These are phyloP conservation scores for Rhimphoctona megacephalus DNA, from an alignment of 2,888 invertebrate genomes.

Conservation along the genomic window DNA sequence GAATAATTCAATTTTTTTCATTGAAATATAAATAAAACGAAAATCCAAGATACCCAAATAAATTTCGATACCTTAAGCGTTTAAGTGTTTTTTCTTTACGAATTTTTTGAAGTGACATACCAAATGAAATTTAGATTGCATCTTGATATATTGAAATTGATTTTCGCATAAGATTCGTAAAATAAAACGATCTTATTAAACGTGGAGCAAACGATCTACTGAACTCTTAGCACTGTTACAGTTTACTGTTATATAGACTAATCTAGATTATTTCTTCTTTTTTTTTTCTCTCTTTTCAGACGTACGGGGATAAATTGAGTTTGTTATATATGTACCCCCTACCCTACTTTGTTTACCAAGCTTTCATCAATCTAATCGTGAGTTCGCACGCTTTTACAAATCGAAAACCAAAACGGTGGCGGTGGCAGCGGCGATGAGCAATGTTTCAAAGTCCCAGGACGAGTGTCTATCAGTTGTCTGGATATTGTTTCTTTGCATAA, in stretches of 20 bases:
- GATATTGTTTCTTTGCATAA: constrained; percentile 37
- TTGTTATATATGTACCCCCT: constrained; percentile 42
- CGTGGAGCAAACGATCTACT: constrained; percentile 53
- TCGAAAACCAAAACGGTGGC: constrained; percentile 25
- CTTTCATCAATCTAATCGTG: constrained; percentile 68
- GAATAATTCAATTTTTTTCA: neutral
- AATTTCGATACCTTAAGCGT: neutral
- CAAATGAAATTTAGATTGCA: constrained; percentile 23
- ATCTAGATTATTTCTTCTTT: constrained; percentile 50
- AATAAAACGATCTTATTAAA: constrained; percentile 24
- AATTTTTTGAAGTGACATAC: constrained; percentile 15
- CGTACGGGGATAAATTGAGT: constrained; percentile 41
- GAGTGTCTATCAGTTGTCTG: constrained; percentile 61
- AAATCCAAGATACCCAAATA: neutral
- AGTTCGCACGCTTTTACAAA: constrained; percentile 36
- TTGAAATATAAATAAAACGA: neutral
- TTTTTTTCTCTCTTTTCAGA: constrained; percentile 35
- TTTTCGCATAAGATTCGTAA: constrained; percentile 3
- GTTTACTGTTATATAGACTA: constrained; percentile 58
- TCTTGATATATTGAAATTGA: neutral
- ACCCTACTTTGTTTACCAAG: constrained; percentile 61
- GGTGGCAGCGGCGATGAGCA: constrained; percentile 10
- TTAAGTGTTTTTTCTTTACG: neutral
- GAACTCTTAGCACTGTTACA: constrained; percentile 61
- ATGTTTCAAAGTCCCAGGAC: constrained; percentile 44